Evolutionary conservation across 2,797 vertebrate species (phyloP).

Genomic region (Ceyx erithaca): DNA sequence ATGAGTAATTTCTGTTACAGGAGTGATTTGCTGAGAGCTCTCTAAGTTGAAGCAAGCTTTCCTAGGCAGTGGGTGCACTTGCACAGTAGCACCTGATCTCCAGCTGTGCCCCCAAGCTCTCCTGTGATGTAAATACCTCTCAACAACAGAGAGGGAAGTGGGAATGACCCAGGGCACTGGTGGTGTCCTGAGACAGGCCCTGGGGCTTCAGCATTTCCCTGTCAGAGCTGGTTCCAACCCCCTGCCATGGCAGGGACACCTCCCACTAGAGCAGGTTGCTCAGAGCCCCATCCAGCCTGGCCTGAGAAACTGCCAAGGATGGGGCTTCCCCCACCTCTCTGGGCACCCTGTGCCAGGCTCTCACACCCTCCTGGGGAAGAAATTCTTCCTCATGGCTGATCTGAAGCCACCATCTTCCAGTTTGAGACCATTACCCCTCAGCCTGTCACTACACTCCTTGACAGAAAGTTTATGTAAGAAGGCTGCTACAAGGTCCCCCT

Average conservation of each 20-base stretch:
- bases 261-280: not conserved
- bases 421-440: not conserved
- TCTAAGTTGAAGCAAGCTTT: not conserved
- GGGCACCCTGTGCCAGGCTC: no score
- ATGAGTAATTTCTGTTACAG: conserved; percentile 23
- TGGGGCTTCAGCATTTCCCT: not conserved
- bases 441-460: not conserved
- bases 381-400: not conserved
- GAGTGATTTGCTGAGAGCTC: not conserved
- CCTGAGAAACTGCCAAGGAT: no score
- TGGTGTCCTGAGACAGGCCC: not conserved
- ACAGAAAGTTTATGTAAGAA: not conserved
- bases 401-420: not conserved
- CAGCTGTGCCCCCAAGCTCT: not conserved
- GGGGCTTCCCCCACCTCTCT: no score
- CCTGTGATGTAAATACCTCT: not conserved
- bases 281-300: no score
- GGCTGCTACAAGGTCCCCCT: not conserved
- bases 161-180: not conserved
- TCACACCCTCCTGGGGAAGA: not conserved
- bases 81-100: not conserved
- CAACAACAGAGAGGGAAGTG: not conserved
- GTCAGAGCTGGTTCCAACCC: not conserved
- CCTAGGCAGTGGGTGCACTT: not conserved
- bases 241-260: no score